Conservation (phyloP, 2,888 invertebrate genomes). For the Cataglyphis rosenhaueri region DNA sequence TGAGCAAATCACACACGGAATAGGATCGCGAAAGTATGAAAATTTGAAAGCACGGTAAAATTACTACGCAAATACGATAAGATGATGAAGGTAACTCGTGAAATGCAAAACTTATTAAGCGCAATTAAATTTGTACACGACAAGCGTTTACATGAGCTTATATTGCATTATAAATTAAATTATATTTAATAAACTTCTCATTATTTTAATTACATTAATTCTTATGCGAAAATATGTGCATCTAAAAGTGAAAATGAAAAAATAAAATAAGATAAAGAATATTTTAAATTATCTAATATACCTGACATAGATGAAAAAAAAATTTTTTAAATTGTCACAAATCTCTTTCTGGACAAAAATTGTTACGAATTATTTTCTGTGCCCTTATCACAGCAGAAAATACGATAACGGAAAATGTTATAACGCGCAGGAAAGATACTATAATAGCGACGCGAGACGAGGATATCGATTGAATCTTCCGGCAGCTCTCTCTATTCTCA, state of each 20-base stretch:
- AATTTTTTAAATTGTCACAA: background rate
- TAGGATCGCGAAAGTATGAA: slow-evolving; percentile 1
- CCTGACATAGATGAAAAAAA: background rate
- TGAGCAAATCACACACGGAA: slow-evolving; percentile 29
- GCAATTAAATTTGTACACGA: background rate
- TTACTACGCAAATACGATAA: slow-evolving; percentile 15
- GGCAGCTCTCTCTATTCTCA: background rate
- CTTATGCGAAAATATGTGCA: background rate
- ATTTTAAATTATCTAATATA: background rate
- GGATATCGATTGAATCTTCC: slow-evolving; percentile 43
- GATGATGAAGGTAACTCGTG: background rate
- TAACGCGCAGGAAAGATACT: slow-evolving; percentile 25
- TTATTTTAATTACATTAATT: background rate
- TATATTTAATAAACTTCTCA: background rate
- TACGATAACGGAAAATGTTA: slow-evolving; percentile 41
- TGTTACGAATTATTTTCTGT: slow-evolving; percentile 22
- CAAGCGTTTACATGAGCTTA: background rate
- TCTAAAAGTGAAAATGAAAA: background rate
- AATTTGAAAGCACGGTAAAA: slow-evolving; percentile 30
- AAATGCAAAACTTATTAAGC: slow-evolving; percentile 10
- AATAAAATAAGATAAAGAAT: background rate
- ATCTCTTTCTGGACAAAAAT: slow-evolving; percentile 14
- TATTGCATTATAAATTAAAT: background rate
- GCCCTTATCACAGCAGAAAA: slow-evolving; percentile 18
- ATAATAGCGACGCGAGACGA: slow-evolving; percentile 10